A percentile compares a stretch with the other conserved stretches of the same genome.
phyloP scores from a whole-genome alignment of 2,113 vertebrate species.

The Origma solitaria region DNA sequence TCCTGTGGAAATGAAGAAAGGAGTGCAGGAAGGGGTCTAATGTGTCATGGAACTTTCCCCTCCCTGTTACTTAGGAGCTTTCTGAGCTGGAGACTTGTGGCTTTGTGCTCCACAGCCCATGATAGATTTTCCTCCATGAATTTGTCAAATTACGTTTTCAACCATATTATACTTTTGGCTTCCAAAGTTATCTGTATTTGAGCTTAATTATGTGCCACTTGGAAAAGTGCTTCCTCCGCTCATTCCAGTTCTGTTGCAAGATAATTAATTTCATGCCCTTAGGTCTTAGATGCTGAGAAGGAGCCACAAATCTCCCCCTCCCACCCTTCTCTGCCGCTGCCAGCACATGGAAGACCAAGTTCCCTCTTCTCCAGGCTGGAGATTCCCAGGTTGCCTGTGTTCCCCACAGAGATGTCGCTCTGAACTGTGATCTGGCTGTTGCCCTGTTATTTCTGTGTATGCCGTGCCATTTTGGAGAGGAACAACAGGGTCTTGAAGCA shows the following conservation, averaged over 20 bases:
- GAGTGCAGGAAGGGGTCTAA: not conserved
- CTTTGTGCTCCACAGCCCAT: not conserved
- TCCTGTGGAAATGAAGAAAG: not conserved
- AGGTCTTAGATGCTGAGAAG: not conserved
- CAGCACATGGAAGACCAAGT: not conserved
- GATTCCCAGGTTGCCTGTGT: not conserved
- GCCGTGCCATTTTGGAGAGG: not conserved
- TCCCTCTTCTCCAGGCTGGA: not conserved
- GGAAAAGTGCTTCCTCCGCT: not conserved
- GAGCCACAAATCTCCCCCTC: not conserved
- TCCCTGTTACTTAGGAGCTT: not conserved
- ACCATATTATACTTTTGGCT: not conserved
- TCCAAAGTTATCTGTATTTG: not conserved
- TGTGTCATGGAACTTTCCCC: not conserved
- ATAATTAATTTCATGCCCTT: not conserved
- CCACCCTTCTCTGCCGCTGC: not conserved
- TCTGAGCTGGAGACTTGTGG: not conserved
- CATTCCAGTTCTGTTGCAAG: not conserved
- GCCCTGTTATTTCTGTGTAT: not conserved
- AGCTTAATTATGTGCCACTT: constrained; percentile 9
- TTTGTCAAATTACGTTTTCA: not conserved
- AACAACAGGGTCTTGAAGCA: not conserved
- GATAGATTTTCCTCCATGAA: not conserved
- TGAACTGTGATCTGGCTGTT: not conserved
- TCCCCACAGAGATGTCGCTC: not conserved